Conservation (phyloP, 1,140 invertebrate genomes). For the Drosophila burlai region DNA sequence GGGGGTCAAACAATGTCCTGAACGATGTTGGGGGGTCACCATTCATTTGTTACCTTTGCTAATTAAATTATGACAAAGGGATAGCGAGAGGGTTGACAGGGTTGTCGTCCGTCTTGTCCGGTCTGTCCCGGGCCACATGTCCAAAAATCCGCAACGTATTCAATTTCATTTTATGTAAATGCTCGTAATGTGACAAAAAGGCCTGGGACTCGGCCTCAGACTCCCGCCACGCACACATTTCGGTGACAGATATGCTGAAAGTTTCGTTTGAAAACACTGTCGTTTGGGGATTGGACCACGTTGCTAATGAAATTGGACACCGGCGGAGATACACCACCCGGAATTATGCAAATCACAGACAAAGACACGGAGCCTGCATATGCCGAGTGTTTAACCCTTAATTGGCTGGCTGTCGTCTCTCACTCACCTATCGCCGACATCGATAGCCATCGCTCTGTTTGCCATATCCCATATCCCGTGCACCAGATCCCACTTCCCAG, state of each 20-base stretch:
- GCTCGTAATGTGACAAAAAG: constrained; percentile 79
- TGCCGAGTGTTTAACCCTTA: constrained; percentile 82
- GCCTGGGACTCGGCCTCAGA: constrained; percentile 10
- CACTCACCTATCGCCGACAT: constrained; percentile 76
- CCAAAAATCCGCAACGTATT: constrained; percentile 64
- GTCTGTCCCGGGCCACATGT: constrained; percentile 57
- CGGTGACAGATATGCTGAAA: constrained; percentile 80
- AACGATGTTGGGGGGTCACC: constrained; percentile 19
- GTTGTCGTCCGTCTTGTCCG: constrained; percentile 9
- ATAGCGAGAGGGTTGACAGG: constrained; percentile 26
- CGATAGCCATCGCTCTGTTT: constrained; percentile 71
- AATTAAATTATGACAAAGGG: constrained; percentile 77
- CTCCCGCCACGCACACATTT: constrained; percentile 57
- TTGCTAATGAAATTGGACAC: constrained; percentile 84
- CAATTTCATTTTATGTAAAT: constrained; percentile 84
- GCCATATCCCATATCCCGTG: constrained; percentile 38
- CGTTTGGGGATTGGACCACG: constrained; percentile 50
- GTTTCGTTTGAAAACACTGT: constrained; percentile 67
- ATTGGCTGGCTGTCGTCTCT: constrained; percentile 65
- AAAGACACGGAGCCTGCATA: constrained; percentile 57
- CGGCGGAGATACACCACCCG: constrained; percentile 54
- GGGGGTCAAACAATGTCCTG: constrained; percentile 34
- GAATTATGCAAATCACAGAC: constrained; percentile 80
- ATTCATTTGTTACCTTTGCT: constrained; percentile 62
- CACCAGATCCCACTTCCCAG: constrained; percentile 18